These are phyloP conservation scores for Anableps anableps DNA, from an alignment of 2,797 vertebrate genomes.

Conservation along the genomic window DNA sequence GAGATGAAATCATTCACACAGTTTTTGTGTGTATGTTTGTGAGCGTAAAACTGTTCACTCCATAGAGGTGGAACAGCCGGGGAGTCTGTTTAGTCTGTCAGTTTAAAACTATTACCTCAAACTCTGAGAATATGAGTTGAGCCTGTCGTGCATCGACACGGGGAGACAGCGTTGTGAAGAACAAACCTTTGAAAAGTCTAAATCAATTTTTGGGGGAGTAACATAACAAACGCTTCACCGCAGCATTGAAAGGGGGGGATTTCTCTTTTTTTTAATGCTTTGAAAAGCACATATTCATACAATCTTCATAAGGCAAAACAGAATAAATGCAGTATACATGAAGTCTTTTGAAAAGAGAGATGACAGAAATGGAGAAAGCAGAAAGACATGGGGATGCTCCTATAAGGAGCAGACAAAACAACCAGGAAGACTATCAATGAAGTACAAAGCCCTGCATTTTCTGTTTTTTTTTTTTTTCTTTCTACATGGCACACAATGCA, in stretches of 20 bases:
- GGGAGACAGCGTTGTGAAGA: constrained; percentile 83
- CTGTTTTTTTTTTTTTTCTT: constrained; percentile 36
- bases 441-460: constrained; percentile 22
- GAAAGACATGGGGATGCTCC: constrained; percentile 71
- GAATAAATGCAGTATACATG: constrained; percentile 81
- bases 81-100: constrained; percentile 86
- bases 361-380: constrained; percentile 56
- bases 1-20: constrained; percentile 62
- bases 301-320: constrained; percentile 85
- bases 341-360: constrained; percentile 74
- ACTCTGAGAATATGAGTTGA: constrained; percentile 85
- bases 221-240: constrained; percentile 80
- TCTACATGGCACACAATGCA: constrained; percentile 29
- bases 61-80: constrained; percentile 80
- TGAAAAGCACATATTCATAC: constrained; percentile 85
- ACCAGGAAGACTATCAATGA: constrained; percentile 57
- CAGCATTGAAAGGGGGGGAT: constrained; percentile 78
- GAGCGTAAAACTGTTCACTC: constrained; percentile 80
- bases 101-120: constrained; percentile 88
- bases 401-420: constrained; percentile 62
- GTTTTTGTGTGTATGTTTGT: constrained; percentile 42
- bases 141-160: constrained; percentile 81
- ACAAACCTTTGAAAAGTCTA: constrained; percentile 87
- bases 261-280: constrained; percentile 76
- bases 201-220: constrained; percentile 85